Conservation (phyloP, 2,888 invertebrate species). For the Mesochorus sp. region DNA sequence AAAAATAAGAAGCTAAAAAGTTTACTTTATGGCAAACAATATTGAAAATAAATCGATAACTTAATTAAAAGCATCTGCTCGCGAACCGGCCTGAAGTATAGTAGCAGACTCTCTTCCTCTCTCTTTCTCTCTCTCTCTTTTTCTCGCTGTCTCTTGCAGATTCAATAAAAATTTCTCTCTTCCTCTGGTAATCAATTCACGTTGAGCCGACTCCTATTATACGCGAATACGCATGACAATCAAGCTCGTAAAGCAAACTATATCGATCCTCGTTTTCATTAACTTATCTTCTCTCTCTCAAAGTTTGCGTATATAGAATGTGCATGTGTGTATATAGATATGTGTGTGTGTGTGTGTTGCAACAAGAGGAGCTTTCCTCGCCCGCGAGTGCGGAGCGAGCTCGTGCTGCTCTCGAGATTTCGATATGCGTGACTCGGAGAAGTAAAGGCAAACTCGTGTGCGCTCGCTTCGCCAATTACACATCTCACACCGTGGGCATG, state of each 20-base stretch:
- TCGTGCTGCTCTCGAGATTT: conserved; percentile 28
- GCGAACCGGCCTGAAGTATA: conserved; percentile 66
- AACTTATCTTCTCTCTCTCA: conserved; percentile 73
- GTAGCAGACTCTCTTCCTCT: conserved; percentile 32
- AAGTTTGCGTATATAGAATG: too few species aligned
- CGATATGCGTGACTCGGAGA: conserved; percentile 77
- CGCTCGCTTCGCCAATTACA: conserved; percentile 63
- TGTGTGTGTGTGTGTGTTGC: too few species aligned
- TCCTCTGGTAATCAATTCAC: conserved; percentile 74
- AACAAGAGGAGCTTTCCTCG: too few species aligned
- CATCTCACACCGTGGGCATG: conserved; percentile 31
- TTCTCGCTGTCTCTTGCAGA: conserved; percentile 41
- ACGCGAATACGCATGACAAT: conserved; percentile 75
- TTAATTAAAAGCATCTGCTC: conserved; percentile 77
- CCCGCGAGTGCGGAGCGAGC: conserved; percentile 32
- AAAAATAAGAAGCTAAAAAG: conserved; percentile 28
- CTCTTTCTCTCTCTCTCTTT: conserved; percentile 12
- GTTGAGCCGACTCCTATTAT: conserved; percentile 62
- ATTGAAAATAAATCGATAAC: conserved; percentile 79
- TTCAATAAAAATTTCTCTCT: conserved; percentile 27
- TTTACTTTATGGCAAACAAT: conserved; percentile 68
- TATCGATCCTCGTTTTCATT: conserved; percentile 78
- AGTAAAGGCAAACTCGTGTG: conserved; percentile 68
- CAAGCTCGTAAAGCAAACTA: conserved; percentile 75
- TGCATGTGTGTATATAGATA: too few species aligned